These are phyloP conservation scores for Hypselothyrea guttata DNA, from an alignment of 2,888 invertebrate genomes.

Conservation along the genomic window DNA sequence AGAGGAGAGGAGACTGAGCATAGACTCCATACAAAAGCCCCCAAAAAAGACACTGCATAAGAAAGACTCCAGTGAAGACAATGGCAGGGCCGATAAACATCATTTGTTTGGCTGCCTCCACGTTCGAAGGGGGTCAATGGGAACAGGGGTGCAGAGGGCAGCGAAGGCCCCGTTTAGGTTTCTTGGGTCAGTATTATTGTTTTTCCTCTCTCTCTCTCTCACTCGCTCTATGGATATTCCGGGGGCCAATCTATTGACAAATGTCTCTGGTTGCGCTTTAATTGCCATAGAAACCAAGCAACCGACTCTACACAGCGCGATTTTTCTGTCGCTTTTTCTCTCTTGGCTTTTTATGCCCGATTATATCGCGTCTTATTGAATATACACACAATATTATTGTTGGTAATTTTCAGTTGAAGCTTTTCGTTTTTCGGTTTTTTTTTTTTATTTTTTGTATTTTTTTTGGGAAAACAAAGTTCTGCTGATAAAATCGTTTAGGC, in stretches of 20 bases:
- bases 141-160: neutral
- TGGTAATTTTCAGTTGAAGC: slow-evolving; percentile 32
- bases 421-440: too few relatives aligned
- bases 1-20: neutral
- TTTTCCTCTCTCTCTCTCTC: neutral
- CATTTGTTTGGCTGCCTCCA: slow-evolving; percentile 49
- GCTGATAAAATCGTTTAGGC: slow-evolving; percentile 46
- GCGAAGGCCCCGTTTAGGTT: slow-evolving; percentile 3
- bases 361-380: slow-evolving; percentile 50
- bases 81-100: slow-evolving; percentile 65
- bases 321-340: slow-evolving; percentile 28
- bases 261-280: slow-evolving; percentile 63
- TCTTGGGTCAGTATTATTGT: slow-evolving; percentile 41
- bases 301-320: neutral
- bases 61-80: slow-evolving; percentile 50
- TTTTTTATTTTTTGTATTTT: too few relatives aligned
- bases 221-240: neutral
- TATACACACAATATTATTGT: slow-evolving; percentile 32
- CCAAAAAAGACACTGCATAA: neutral
- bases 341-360: slow-evolving; percentile 25
- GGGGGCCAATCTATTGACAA: slow-evolving; percentile 65
- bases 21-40: slow-evolving; percentile 9
- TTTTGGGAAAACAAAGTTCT: slow-evolving; percentile 27
- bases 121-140: neutral
- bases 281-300: slow-evolving; percentile 52